These are phyloP conservation scores for Boloria selene DNA, from an alignment of 2,888 invertebrate species.

Conservation along the genomic window DNA sequence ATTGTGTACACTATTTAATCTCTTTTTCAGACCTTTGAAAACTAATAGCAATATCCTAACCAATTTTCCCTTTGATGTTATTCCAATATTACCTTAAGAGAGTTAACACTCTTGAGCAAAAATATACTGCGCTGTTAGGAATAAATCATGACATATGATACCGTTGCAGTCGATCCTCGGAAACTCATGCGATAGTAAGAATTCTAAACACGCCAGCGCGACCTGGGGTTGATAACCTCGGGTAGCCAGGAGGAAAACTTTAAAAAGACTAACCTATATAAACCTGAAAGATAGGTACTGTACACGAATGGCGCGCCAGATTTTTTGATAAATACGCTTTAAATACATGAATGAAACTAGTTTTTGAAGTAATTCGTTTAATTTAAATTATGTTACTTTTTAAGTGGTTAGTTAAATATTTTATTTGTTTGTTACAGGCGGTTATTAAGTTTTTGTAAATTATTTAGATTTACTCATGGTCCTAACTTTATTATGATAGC, in stretches of 20 bases:
- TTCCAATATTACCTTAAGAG: not conserved
- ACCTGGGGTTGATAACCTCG: conserved; percentile 25
- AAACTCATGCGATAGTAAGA: conserved; percentile 33
- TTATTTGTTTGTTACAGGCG: too few species aligned
- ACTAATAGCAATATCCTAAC: too few species aligned
- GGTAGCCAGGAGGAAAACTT: conserved; percentile 21
- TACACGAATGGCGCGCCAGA: not conserved
- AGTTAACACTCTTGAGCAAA: conserved; percentile 17
- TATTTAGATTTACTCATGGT: too few species aligned
- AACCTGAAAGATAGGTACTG: conserved; percentile 6
- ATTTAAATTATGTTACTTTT: too few species aligned
- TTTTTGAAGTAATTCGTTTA: too few species aligned
- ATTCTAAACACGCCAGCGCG: conserved; percentile 34
- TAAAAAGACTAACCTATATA: conserved; percentile 15
- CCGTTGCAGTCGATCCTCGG: conserved; percentile 29
- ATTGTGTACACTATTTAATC: not conserved
- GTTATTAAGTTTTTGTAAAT: too few species aligned
- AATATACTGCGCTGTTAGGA: conserved; percentile 33
- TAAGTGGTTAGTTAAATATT: too few species aligned
- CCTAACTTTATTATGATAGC: too few species aligned
- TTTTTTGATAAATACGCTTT: not conserved
- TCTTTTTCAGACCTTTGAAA: not conserved
- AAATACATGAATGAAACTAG: not conserved
- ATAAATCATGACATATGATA: conserved; percentile 38
- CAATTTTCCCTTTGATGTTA: not conserved